Evolutionary conservation across 2,113 vertebrate genomes (phyloP).

Genomic region (Oplegnathus fasciatus): DNA sequence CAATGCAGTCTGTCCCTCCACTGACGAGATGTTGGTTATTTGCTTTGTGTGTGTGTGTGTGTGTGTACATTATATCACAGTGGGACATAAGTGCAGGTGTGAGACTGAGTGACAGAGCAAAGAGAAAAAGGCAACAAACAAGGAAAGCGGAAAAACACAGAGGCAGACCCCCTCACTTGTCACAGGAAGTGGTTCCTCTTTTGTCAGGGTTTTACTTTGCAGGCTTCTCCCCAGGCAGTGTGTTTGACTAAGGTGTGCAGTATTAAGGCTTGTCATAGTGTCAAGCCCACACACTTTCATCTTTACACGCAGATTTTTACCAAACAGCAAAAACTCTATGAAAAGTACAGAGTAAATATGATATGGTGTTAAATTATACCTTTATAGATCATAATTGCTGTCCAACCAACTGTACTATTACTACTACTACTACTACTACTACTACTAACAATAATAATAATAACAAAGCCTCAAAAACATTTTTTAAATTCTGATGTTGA

Average conservation of each 20-base stretch:
- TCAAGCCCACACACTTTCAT: constrained; percentile 43
- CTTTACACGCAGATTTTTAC: neutral
- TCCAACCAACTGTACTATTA: neutral
- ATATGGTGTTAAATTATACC: neutral
- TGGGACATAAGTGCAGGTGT: constrained; percentile 9
- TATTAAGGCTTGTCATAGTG: constrained; percentile 46
- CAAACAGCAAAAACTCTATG: constrained; percentile 8
- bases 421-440: neutral
- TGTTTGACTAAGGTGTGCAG: constrained; percentile 65
- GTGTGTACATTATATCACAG: neutral
- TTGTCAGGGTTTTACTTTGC: constrained; percentile 41
- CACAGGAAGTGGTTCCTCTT: constrained; percentile 60
- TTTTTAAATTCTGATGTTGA: neutral
- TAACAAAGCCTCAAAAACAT: neutral
- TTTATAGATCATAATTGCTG: neutral
- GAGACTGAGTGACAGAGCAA: neutral
- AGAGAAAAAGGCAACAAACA: neutral
- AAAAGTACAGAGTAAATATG: neutral
- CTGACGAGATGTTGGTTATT: neutral
- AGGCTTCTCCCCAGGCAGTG: constrained; percentile 9
- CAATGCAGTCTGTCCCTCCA: neutral
- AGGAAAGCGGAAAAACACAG: constrained; percentile 16
- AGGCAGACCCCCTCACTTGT: constrained; percentile 16
- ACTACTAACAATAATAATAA: neutral
- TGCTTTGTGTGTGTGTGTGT: constrained; percentile 2